phyloP scores from a whole-genome alignment of 2,797 vertebrate genomes.

The Pitangus sulphuratus region DNA sequence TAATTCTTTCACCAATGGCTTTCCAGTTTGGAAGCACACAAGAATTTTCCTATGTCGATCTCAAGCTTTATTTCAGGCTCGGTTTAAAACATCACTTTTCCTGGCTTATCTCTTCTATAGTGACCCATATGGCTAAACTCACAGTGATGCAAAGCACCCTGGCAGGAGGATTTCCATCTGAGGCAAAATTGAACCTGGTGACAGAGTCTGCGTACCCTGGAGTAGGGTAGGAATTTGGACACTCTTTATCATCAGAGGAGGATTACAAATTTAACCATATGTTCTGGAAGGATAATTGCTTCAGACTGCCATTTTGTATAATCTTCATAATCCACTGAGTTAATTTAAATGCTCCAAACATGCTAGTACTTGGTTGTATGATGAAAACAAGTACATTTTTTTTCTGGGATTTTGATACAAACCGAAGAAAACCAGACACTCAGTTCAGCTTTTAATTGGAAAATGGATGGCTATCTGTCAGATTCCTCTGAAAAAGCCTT shows the following conservation, averaged over 20 bases:
- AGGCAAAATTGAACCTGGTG: not conserved
- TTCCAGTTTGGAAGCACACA: not conserved
- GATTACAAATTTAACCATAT: not conserved
- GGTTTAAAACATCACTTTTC: not conserved
- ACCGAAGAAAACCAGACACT: not conserved
- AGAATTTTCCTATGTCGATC: not conserved
- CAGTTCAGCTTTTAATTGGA: not conserved
- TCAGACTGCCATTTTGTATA: not conserved
- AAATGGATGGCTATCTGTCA: not conserved
- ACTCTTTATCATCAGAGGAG: not conserved
- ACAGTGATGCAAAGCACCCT: not conserved
- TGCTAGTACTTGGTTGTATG: not conserved
- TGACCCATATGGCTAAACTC: not conserved
- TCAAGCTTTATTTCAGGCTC: not conserved
- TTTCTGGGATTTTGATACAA: not conserved
- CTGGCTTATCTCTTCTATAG: not conserved
- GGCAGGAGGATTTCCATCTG: not conserved
- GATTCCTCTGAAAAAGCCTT: not conserved
- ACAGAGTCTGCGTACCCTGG: not conserved
- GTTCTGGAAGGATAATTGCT: not conserved
- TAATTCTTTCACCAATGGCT: not conserved
- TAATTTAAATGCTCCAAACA: not conserved
- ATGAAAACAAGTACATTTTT: not conserved
- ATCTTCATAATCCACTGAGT: not conserved
- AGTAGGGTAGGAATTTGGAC: not conserved